Evolutionary conservation across 2,888 invertebrate species (phyloP).

Genomic region (Philereme vetulata): DNA sequence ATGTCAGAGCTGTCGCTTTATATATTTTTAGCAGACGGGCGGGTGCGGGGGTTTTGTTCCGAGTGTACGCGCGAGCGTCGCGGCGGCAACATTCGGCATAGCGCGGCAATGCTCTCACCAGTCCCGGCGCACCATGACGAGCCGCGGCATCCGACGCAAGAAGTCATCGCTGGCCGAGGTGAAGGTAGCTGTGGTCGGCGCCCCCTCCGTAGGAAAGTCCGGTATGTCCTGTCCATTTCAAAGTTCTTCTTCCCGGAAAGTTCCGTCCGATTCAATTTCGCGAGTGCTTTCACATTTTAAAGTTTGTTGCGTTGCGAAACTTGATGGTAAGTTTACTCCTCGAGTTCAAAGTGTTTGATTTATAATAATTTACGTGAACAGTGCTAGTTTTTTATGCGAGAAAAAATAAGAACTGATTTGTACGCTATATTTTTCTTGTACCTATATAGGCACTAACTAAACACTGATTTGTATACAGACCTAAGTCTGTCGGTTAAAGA

Average conservation of each 20-base stretch:
- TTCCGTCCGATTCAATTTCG: conserved; percentile 8
- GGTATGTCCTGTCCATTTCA: conserved; percentile 84
- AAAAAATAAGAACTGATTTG: too few species aligned
- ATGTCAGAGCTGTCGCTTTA: conserved; percentile 77
- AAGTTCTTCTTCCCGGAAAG: conserved; percentile 11
- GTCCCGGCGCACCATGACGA: conserved; percentile 82
- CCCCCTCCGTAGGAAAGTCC: conserved; percentile 95
- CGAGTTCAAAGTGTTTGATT: too few species aligned
- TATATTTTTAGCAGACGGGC: conserved; percentile 73
- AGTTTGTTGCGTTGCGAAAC: background rate
- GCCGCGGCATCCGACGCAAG: conserved; percentile 93
- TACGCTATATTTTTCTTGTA: too few species aligned
- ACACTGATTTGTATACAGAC: too few species aligned
- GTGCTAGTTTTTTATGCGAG: too few species aligned
- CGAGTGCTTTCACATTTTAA: conserved; percentile 5
- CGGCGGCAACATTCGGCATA: conserved; percentile 53
- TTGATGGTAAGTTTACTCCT: too few species aligned
- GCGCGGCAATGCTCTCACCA: conserved; percentile 35
- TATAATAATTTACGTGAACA: too few species aligned
- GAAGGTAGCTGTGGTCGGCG: conserved; percentile 95
- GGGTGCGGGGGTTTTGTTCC: conserved; percentile 62
- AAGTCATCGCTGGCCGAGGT: conserved; percentile 95
- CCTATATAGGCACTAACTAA: too few species aligned
- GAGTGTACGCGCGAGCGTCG: conserved; percentile 56
- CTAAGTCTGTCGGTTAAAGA: too few species aligned